phyloP scores from a whole-genome alignment of 2,113 vertebrate species.

The Parotia lawesii region DNA sequence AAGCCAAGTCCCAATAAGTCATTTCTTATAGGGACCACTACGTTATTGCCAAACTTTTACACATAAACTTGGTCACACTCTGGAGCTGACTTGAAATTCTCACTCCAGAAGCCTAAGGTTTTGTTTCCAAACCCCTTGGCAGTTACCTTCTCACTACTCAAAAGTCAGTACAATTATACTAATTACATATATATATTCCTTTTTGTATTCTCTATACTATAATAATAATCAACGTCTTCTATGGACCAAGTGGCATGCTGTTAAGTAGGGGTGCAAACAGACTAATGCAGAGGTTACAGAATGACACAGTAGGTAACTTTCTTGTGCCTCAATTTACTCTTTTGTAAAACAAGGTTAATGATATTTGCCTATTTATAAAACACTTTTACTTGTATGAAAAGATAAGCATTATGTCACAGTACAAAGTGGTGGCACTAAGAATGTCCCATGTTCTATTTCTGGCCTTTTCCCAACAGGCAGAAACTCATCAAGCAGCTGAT shows the following conservation, averaged over 20 bases:
- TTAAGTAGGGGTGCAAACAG: background rate
- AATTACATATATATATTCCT: background rate
- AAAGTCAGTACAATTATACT: background rate
- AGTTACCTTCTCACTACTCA: background rate
- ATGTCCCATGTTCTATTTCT: background rate
- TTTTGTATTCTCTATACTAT: background rate
- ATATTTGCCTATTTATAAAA: background rate
- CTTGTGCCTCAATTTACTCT: background rate
- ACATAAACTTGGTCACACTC: background rate
- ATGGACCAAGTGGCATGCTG: background rate
- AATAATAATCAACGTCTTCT: background rate
- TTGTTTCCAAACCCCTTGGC: background rate
- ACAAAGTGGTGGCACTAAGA: background rate
- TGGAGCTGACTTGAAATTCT: background rate
- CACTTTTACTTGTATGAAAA: background rate
- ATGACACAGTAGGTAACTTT: background rate
- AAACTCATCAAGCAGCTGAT: background rate
- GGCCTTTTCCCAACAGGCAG: background rate
- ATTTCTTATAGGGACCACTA: background rate
- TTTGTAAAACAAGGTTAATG: background rate
- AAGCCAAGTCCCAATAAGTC: background rate
- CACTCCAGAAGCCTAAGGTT: background rate
- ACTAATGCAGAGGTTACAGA: background rate
- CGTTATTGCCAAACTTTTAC: background rate
- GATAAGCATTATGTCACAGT: background rate